Base-by-base conservation (phyloP, 2,888 invertebrate genomes). In the Suillia variegata region DNA sequence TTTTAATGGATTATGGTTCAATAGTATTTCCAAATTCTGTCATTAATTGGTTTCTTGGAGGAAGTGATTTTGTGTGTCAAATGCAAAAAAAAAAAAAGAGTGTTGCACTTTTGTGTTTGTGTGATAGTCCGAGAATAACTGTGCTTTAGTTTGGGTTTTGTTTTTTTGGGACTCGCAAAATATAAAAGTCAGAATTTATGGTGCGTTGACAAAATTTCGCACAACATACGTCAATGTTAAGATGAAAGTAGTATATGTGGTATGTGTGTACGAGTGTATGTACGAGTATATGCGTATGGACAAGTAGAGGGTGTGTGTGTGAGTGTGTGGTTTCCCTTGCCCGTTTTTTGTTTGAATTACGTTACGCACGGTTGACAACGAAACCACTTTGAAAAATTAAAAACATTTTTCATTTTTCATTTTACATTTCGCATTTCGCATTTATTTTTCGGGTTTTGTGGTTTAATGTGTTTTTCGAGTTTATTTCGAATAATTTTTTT, bases 351-450 rank as follows among this genome's bases (percentile, higher is more conserved):
- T 61, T 56, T 47, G 51, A 59, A 50, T 54, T 47, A 38, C 55
- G 73, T 75, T 75, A 76, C 77, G 78, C 77, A 76, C 75, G 75
- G 70, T 69, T 78, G 73, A 77, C 77, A 78, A 77, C 75, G 67
- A 72, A 76, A 77, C 76, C 77, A 78, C 77, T 77, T 75, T 77
- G 70, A 75, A 75, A 77, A 77, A 77, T 77, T 77, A 77, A 77
- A 76, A 76, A 73, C 76, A 77, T 77, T 77, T 76, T 74, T 77
- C 75, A 78, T 76, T 73, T n/a, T 70, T 61, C 54, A 58, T 49
- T 73, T n/a, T 70, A 59, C 54, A 58, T 49, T 54, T 21, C 18
- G 33, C 42, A 42, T 34, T 42, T 20, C 3, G 22, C 42, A 13
- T 34, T 53, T 38, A 15, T 42, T 53, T 20, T 52, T 33, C 17